A percentile compares a stretch with the other conserved stretches of the same genome.
Conservation (phyloP, 2,888 invertebrate genomes). For the Drosophila mercatorum region DNA sequence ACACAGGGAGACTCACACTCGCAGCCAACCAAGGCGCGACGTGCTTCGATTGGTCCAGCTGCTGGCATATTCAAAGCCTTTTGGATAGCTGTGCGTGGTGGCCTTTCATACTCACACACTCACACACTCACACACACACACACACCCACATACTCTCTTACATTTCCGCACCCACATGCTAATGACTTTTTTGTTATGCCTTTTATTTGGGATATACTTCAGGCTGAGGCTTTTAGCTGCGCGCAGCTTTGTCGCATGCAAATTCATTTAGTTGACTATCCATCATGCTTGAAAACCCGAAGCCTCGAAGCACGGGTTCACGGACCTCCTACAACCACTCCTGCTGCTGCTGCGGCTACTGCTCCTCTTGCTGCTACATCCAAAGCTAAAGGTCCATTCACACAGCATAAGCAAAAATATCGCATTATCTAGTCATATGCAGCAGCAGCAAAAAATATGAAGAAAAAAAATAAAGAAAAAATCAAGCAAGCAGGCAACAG, state of each 20-base stretch:
- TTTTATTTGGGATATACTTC: constrained; percentile 36
- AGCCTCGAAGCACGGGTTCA: constrained; percentile 48
- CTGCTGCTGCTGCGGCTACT: neutral
- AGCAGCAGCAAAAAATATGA: constrained; percentile 25
- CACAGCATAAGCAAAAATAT: constrained; percentile 40
- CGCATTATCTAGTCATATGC: constrained; percentile 55
- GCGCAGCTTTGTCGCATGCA: constrained; percentile 69
- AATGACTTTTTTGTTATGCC: constrained; percentile 46
- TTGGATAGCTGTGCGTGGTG: constrained; percentile 47
- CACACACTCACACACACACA: constrained; percentile 5
- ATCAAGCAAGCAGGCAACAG: constrained; percentile 41
- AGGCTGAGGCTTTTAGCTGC: constrained; percentile 65
- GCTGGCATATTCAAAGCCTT: constrained; percentile 55
- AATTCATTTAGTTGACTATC: constrained; percentile 70
- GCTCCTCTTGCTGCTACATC: neutral
- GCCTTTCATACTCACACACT: constrained; percentile 6
- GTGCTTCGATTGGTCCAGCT: constrained; percentile 74
- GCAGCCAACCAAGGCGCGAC: constrained; percentile 51
- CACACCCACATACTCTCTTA: neutral
- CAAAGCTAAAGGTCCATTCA: constrained; percentile 30
- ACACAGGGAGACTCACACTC: neutral
- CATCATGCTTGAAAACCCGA: constrained; percentile 48
- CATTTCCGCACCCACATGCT: constrained; percentile 27
- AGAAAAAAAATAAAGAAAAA: constrained; percentile 25
- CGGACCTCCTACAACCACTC: constrained; percentile 9